These are phyloP conservation scores for Blomia tropicalis DNA, from an alignment of 2,888 invertebrate species.

Conservation along the genomic window DNA sequence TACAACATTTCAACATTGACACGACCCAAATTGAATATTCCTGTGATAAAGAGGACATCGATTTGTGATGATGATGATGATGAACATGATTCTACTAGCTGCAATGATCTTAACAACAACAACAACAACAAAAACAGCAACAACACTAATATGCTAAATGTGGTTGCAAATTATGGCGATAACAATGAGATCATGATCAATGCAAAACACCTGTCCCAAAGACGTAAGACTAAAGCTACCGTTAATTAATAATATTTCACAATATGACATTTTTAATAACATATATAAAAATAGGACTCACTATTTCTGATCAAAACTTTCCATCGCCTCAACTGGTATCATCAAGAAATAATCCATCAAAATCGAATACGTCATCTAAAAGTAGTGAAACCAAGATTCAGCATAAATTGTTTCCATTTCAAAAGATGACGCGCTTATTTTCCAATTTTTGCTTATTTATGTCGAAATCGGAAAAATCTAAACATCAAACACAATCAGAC, in stretches of 20 bases:
- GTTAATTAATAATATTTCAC: too few relatives aligned
- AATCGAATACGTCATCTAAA: too few relatives aligned
- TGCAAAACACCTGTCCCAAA: not conserved
- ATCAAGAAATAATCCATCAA: too few relatives aligned
- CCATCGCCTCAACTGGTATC: not conserved
- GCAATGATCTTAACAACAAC: not conserved
- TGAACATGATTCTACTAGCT: too few relatives aligned
- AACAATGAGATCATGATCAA: not conserved
- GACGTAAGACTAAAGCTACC: not conserved
- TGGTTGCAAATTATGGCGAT: not conserved
- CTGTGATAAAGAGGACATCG: not conserved
- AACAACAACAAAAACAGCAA: slow-evolving; percentile 6
- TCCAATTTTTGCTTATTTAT: too few relatives aligned
- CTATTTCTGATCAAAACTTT: not conserved
- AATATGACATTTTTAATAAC: too few relatives aligned
- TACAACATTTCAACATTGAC: not conserved
- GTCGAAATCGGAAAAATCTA: too few relatives aligned
- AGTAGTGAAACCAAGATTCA: too few relatives aligned
- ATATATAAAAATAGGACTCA: too few relatives aligned
- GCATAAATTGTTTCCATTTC: too few relatives aligned
- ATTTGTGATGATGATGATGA: not conserved
- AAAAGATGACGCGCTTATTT: too few relatives aligned
- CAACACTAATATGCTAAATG: not conserved
- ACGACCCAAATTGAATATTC: not conserved
- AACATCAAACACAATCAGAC: too few relatives aligned